phyloP scores from a whole-genome alignment of 2,888 invertebrate species.

The Baronia brevicornis region DNA sequence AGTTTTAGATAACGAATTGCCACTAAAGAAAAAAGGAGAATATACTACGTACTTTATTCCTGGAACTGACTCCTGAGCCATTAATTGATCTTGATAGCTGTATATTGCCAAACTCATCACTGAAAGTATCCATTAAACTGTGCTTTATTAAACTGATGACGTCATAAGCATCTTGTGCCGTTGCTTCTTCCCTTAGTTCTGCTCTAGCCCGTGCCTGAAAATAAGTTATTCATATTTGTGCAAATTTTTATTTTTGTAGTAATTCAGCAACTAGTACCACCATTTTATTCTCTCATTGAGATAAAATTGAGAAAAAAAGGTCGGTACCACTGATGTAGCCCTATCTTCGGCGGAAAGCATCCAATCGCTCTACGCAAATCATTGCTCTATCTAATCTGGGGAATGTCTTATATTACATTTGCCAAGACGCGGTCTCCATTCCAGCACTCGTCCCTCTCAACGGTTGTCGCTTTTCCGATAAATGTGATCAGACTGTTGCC shows the following conservation, averaged over 20 bases:
- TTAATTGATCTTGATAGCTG: constrained; percentile 79
- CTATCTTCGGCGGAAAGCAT: too few relatives aligned
- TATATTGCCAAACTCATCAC: constrained; percentile 81
- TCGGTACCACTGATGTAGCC: too few relatives aligned
- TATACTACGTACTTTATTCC: constrained; percentile 76
- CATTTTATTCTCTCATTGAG: neutral
- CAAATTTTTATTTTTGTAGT: neutral
- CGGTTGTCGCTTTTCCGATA: too few relatives aligned
- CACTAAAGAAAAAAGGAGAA: too few relatives aligned
- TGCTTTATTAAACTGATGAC: constrained; percentile 89
- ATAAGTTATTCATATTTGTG: constrained; percentile 8
- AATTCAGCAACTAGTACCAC: too few relatives aligned
- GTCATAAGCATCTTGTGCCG: constrained; percentile 86
- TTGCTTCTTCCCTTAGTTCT: constrained; percentile 88
- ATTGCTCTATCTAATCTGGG: too few relatives aligned
- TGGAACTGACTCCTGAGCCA: constrained; percentile 83
- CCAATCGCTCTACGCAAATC: too few relatives aligned
- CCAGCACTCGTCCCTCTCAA: too few relatives aligned
- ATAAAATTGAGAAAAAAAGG: constrained; percentile 1
- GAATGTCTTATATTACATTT: too few relatives aligned
- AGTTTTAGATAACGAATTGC: neutral
- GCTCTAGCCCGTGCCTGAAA: constrained; percentile 90
- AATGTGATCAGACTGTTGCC: too few relatives aligned
- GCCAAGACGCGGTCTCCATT: too few relatives aligned
- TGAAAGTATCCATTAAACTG: constrained; percentile 85